These are phyloP conservation scores for Coryphaenoides rupestris DNA, from an alignment of 2,113 vertebrate genomes.

Conservation along the genomic window DNA sequence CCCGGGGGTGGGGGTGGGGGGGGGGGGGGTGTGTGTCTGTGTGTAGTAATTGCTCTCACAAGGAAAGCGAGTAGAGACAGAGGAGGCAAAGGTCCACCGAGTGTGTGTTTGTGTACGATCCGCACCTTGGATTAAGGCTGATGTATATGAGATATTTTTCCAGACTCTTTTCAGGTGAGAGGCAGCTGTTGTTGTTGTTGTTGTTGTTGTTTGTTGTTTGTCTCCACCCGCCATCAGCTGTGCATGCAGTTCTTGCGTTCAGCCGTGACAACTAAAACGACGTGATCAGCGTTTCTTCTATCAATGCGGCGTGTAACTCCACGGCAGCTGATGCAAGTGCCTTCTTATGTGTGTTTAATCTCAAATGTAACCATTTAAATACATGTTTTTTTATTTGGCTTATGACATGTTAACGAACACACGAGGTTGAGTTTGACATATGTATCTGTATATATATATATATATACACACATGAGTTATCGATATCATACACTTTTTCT, in stretches of 20 bases:
- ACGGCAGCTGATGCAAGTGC: too few species aligned
- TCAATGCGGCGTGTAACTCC: too few species aligned
- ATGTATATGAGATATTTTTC: slow-evolving; percentile 67
- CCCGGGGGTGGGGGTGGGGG: too few species aligned
- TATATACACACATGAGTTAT: too few species aligned
- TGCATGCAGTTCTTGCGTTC: background rate
- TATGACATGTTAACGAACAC: background rate
- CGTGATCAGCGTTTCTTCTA: too few species aligned
- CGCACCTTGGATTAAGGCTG: slow-evolving; percentile 14
- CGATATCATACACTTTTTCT: too few species aligned
- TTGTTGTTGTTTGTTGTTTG: background rate
- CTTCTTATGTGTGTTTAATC: too few species aligned
- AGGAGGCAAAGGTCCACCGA: slow-evolving; percentile 26
- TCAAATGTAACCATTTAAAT: background rate
- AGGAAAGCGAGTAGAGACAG: slow-evolving; percentile 11
- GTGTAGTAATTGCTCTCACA: slow-evolving; percentile 43
- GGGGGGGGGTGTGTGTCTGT: too few species aligned
- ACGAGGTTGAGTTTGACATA: background rate
- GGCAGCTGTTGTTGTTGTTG: background rate
- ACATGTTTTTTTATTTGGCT: background rate
- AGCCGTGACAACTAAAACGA: too few species aligned
- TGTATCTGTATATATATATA: background rate
- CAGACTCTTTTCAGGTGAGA: slow-evolving; percentile 68
- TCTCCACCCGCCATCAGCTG: background rate
- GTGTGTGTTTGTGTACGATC: slow-evolving; percentile 17